A percentile compares a stretch with the other conserved stretches of the same genome.
Evolutionary conservation across 1,140 invertebrate genomes (phyloP).

Genomic region (Aphelenchoides avenae): DNA sequence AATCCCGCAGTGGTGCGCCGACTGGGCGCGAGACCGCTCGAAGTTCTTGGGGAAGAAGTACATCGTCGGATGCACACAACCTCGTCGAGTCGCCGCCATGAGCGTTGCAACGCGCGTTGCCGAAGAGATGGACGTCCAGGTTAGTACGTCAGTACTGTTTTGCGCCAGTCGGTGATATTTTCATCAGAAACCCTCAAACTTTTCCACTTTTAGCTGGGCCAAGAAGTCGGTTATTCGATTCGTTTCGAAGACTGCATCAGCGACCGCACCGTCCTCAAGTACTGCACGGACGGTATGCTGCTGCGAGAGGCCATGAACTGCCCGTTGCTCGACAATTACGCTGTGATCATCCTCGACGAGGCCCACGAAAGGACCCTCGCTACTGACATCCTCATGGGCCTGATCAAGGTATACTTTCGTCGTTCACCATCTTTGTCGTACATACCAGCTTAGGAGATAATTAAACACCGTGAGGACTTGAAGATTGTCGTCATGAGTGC

Average conservation of each 20-base stretch:
- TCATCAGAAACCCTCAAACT: slow-evolving; percentile 3
- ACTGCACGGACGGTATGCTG: slow-evolving; percentile 99
- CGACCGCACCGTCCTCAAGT: slow-evolving; percentile 82
- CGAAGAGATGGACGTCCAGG: slow-evolving; percentile 94
- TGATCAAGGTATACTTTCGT: slow-evolving; percentile 54
- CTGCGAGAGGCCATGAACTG: slow-evolving; percentile 97
- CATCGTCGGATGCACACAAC: slow-evolving; percentile 94
- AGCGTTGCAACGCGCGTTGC: slow-evolving; percentile 94
- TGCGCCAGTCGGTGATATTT: slow-evolving; percentile 1
- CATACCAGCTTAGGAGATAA: slow-evolving; percentile 81
- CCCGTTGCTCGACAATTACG: slow-evolving; percentile 91
- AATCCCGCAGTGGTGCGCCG: slow-evolving; percentile 79
- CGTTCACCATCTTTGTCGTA: not conserved
- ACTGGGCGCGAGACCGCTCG: slow-evolving; percentile 68
- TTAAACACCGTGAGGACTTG: slow-evolving; percentile 82
- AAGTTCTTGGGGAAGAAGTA: slow-evolving; percentile 63
- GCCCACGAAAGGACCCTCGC: slow-evolving; percentile 97
- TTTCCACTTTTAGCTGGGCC: slow-evolving; percentile 69
- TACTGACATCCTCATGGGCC: slow-evolving; percentile 96
- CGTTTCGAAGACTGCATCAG: slow-evolving; percentile 99
- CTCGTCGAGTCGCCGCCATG: slow-evolving; percentile 95
- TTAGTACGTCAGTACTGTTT: slow-evolving; percentile 15
- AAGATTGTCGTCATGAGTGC: slow-evolving; percentile 99
- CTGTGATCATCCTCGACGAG: slow-evolving; percentile 89
- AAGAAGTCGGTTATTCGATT: slow-evolving; percentile 98